Percentiles rank a stretch among this genome's conserved stretches.
phyloP scores from a whole-genome alignment of 1,140 invertebrate genomes.

The Drosophila navojoa region DNA sequence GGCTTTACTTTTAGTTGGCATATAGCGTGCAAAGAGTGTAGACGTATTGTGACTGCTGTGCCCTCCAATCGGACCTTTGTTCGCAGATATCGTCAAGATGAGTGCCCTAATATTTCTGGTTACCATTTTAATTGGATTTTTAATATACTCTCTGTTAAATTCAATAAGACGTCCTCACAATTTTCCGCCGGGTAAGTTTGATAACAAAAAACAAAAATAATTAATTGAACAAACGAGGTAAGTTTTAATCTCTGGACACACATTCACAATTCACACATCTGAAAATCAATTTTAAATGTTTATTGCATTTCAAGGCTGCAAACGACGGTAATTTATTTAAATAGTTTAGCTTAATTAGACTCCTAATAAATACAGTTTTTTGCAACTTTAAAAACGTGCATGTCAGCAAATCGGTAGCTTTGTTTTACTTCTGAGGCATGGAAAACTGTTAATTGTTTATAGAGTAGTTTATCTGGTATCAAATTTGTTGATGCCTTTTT shows the following conservation, averaged over 20 bases:
- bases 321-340: slow-evolving; percentile 33
- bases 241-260: too few species aligned
- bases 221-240: too few species aligned
- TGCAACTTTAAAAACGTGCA: not conserved
- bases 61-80: slow-evolving; percentile 14
- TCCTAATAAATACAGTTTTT: not conserved
- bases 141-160: slow-evolving; percentile 57
- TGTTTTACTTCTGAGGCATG: not conserved
- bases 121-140: slow-evolving; percentile 53
- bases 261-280: not conserved
- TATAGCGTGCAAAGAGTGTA: slow-evolving; percentile 42
- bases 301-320: slow-evolving; percentile 5
- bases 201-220: not conserved
- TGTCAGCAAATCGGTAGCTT: slow-evolving; percentile 32
- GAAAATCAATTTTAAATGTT: slow-evolving; percentile 5
- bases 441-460: not conserved
- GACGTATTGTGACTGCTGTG: slow-evolving; percentile 35
- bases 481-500: not conserved
- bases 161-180: slow-evolving; percentile 69
- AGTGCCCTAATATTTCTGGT: slow-evolving; percentile 62
- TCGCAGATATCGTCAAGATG: slow-evolving; percentile 41
- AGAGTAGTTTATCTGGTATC: not conserved
- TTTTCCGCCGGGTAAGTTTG: slow-evolving; percentile 76
- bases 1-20: slow-evolving; percentile 59
- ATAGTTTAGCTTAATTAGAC: slow-evolving; percentile 25